Evolutionary conservation across 2,888 invertebrate genomes (phyloP).

Genomic region (Chamaedrilus cognettii): DNA sequence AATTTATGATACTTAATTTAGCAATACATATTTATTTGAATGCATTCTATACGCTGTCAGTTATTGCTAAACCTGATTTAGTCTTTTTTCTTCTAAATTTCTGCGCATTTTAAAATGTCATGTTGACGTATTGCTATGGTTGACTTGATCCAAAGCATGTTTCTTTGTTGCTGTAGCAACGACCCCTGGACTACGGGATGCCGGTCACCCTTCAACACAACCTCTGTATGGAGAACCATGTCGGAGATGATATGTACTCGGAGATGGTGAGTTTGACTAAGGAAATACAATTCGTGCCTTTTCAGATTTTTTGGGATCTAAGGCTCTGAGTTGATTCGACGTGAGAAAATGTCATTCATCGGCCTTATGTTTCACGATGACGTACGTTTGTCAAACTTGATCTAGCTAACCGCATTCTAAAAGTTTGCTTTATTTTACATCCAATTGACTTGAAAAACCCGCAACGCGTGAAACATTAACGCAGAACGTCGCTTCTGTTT

Average conservation of each 20-base stretch:
- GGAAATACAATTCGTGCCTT: background rate
- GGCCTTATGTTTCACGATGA: background rate
- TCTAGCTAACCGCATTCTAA: background rate
- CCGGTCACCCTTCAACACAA: constrained; percentile 89
- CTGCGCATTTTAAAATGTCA: too few species aligned
- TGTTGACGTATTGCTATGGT: too few species aligned
- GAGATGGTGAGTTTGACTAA: constrained; percentile 69
- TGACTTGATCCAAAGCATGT: too few species aligned
- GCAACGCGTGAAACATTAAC: too few species aligned
- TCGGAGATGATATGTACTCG: constrained; percentile 78
- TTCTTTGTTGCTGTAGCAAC: constrained; percentile 67
- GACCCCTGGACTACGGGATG: constrained; percentile 88
- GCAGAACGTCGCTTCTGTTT: too few species aligned
- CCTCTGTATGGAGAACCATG: constrained; percentile 77
- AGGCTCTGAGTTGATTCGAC: too few species aligned
- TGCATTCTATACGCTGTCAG: background rate
- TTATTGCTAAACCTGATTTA: background rate
- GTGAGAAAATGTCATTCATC: background rate
- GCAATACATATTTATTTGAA: too few species aligned
- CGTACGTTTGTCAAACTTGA: background rate
- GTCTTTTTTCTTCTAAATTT: too few species aligned
- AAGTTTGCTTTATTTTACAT: too few species aligned
- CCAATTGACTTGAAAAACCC: too few species aligned
- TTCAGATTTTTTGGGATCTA: background rate
- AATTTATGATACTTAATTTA: too few species aligned